Base-by-base conservation (phyloP, 2,888 invertebrate genomes). In the Polietes domitor region DNA sequence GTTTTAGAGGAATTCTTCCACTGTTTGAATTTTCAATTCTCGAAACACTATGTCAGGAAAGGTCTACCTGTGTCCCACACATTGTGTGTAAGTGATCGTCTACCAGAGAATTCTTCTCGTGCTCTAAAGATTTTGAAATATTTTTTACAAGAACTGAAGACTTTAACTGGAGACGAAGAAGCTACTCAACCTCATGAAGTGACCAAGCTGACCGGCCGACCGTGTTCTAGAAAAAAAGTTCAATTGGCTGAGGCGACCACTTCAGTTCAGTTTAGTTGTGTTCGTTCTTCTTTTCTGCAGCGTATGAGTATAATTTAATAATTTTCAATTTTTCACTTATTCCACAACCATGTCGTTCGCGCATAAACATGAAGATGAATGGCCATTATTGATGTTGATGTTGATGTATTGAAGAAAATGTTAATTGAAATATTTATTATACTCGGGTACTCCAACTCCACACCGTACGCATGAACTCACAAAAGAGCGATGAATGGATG, bases 391-490 rank as follows among this genome's bases (percentile, higher is more conserved):
- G 53, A 58, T 24, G 37, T 15, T 68, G 68, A 68, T 68, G 68
- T 37, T 10, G 68, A 68, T 68, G 68, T 37, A 10, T 41, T 47
- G 26, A 77, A 61, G 43, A 75, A 79, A 80, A 83, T 80, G 41
- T 77, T 77, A 83, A 83, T 83, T 83, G 83, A 83, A 80, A 74
- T 80, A 83, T 83, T 82, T 77, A 74, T 80, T 73, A 43, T 41
- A 37, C 10, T n/a, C 17, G 37, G 37, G 65, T 41, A 21, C 24
- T 55, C 21, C 24, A 47, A 3, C 2, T n/a, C 7, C 2, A 50
- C 50, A 19, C 7, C 17, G 50, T 5, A 50, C 50, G 50, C 7
- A 50, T 17, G 50, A 12, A 41, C 12, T 41, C 47, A n/a, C 47
- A 7, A n/a, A 47, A 9, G 6, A 37, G 37, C 10, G 17, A 7